Conservation (phyloP, 2,797 vertebrate genomes). For the Karalla daura region DNA sequence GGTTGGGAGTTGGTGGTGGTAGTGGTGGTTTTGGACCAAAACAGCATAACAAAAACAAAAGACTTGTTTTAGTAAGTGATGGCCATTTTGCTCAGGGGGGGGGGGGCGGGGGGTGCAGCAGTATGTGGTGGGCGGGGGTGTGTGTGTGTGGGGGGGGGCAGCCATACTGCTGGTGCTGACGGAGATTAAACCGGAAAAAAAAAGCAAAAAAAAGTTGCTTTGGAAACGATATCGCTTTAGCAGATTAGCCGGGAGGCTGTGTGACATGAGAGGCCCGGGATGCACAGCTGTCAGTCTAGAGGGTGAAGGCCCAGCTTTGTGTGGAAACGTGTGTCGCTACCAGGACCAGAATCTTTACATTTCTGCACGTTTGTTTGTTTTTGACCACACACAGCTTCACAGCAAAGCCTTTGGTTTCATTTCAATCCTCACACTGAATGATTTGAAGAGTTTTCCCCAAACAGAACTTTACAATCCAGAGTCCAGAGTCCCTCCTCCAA, state of each 20-base stretch:
- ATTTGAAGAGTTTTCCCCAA: too few species aligned
- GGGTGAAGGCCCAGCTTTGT: conserved; percentile 9
- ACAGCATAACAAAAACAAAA: conserved; percentile 71
- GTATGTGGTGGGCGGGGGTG: conserved; percentile 82
- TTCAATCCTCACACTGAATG: too few species aligned
- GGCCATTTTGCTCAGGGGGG: conserved; percentile 68
- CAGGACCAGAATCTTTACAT: too few species aligned
- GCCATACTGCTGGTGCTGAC: conserved; percentile 78
- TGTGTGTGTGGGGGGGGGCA: conserved; percentile 75
- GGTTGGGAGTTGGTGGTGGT: too few species aligned
- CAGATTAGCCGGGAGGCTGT: conserved; percentile 63
- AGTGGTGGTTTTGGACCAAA: conserved; percentile 61
- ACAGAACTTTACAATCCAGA: too few species aligned
- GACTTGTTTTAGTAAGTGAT: conserved; percentile 66
- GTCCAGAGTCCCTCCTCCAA: too few species aligned
- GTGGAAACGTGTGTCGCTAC: background rate
- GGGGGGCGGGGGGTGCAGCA: conserved; percentile 76
- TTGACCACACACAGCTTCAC: background rate
- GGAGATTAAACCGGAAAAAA: conserved; percentile 59
- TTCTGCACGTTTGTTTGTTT: background rate
- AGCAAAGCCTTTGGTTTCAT: too few species aligned
- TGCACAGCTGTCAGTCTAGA: background rate
- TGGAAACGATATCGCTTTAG: conserved; percentile 79
- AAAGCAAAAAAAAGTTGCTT: conserved; percentile 62
- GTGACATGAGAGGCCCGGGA: conserved; percentile 58